Percentiles rank a stretch among this genome's conserved stretches.
These are phyloP conservation scores for Autographa gamma DNA, from an alignment of 2,888 invertebrate species.

Conservation along the genomic window DNA sequence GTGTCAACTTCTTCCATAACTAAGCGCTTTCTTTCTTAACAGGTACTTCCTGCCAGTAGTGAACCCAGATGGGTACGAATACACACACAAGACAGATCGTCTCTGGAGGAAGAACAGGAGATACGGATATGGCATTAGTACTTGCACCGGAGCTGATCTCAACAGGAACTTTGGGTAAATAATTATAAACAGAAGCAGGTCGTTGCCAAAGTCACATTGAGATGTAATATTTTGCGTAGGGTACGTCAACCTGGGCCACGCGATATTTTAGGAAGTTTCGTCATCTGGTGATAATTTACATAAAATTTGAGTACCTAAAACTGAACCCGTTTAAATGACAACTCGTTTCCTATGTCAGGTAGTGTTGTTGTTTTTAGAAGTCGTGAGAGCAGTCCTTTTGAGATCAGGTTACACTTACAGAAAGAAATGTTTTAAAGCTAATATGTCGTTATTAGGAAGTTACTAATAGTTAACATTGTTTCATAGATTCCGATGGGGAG, in stretches of 20 bases:
- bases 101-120: slow-evolving; percentile 95
- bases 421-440: background rate
- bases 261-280: background rate
- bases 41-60: slow-evolving; percentile 93
- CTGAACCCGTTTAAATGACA: background rate
- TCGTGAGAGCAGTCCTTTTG: background rate
- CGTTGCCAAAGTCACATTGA: background rate
- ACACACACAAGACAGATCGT: slow-evolving; percentile 93
- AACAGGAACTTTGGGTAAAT: slow-evolving; percentile 95
- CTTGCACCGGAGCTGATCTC: slow-evolving; percentile 93
- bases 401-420: background rate
- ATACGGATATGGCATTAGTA: slow-evolving; percentile 80
- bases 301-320: background rate
- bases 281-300: background rate
- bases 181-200: background rate
- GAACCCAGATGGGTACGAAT: slow-evolving; percentile 97
- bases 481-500: slow-evolving; percentile 94
- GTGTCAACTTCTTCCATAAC: too few species aligned
- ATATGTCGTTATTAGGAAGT: too few species aligned
- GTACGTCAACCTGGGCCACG: background rate
- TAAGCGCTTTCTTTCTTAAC: slow-evolving; percentile 7
- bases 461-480: background rate
- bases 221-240: too few species aligned
- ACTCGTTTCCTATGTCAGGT: background rate
- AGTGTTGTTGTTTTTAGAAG: background rate